Evolutionary conservation across 2,888 invertebrate genomes (phyloP), one percentile per base, ranked within the genome.

Genomic region (Platycnemis pennipes): DNA sequence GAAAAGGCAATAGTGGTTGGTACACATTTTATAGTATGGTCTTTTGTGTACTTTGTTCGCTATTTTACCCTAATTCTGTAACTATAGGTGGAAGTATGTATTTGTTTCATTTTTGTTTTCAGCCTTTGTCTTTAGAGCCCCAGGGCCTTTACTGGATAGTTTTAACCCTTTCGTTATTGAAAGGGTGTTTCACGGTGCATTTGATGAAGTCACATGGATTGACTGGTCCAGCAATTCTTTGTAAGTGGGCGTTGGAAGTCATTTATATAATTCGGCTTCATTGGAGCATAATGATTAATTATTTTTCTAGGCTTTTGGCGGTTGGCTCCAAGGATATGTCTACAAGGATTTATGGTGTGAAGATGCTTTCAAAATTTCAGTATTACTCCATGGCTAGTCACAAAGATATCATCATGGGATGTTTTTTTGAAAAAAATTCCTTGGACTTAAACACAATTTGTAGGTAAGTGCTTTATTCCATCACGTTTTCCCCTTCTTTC

Each of bases 141-240:
- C 99, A 0, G 98, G 98, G 26, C 97, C 97, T 94, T 97, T 98
- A 96, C 97, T 98, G 0, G 98, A 98, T 16, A 98, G 99, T 96
- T 99, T 98, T 96, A 99, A 99, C 96, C 98, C 99, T 0, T 99
- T 99, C 96, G 97, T 98, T 22, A 97, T 99, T 97, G 98, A 98
- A 96, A 97, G 98, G 94, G 98, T 98, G 0, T 99, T 98, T 96
- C 97, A 98, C 95, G 98, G 98, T 89, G 97, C 99, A 0, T 97
- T 97, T 94, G 99, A 99, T 96, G 98, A 98, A 95, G 98, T 98
- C 0, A 98, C 98, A 0, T 98, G 98, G 96, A 96, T 99, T 4
- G 98, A 99, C 96, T 99, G 99, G 99, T 98, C 99, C 0, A 97
- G 97, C 42, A 99, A 99, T 96, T 99, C 99, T 0, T 98, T 97